These are phyloP conservation scores for Rhagonycha lutea DNA, from an alignment of 2,888 invertebrate genomes.

Conservation along the genomic window DNA sequence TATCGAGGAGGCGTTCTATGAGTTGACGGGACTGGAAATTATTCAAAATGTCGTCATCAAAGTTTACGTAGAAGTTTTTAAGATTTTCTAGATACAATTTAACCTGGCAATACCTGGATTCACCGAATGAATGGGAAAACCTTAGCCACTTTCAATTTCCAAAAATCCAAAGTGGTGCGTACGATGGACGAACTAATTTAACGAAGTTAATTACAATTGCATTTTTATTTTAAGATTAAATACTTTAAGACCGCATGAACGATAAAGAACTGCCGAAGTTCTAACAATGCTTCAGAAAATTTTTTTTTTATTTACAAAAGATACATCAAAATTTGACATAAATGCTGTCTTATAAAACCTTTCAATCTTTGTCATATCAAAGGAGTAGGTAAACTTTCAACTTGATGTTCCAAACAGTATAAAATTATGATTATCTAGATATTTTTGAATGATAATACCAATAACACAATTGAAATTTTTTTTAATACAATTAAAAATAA, in stretches of 20 bases:
- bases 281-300: not conserved
- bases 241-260: not conserved
- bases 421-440: not conserved
- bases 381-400: not conserved
- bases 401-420: not conserved
- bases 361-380: not conserved
- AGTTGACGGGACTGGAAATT: constrained; percentile 13
- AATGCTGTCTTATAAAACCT: not conserved
- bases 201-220: not conserved
- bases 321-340: not conserved
- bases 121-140: not conserved
- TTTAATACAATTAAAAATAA: not conserved
- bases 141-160: not conserved
- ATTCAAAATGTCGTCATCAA: not conserved
- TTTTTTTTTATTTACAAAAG: not conserved
- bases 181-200: not conserved
- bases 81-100: not conserved
- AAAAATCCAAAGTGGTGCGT: not conserved
- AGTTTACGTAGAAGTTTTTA: not conserved
- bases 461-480: not conserved
- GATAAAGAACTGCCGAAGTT: not conserved
- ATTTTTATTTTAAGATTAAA: not conserved
- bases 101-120: not conserved
- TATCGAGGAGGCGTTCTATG: constrained; percentile 26
- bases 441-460: not conserved